Evolutionary conservation across 2,797 vertebrate species (phyloP), one percentile per base, ranked within the genome.

Genomic region (Bucorvus abyssinicus): DNA sequence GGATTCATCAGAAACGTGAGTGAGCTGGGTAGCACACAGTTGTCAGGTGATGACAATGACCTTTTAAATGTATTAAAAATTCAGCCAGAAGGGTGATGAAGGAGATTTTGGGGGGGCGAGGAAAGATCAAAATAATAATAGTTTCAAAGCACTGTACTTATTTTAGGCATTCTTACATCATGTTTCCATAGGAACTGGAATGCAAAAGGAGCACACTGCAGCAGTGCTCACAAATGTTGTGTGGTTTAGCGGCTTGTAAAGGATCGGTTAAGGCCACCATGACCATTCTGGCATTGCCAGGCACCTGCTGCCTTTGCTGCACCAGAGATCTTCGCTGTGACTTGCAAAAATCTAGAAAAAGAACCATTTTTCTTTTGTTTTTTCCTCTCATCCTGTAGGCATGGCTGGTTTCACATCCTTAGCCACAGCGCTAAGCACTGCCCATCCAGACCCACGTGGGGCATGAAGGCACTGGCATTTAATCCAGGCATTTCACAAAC

Each of bases 151-250:
- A 78, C 64, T 91, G 90, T 92, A 91, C 93, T 90, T 95, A 92
- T 95, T 97, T 96, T 96, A 95, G 95, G 70, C 63, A 34, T 83
- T 91, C 84, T 94, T 94, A 87, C 87, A 92, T 94, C 87, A 91
- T 91, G 96, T 97, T 96, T 96, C 95, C 94, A 97, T 96, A 97
- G 96, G 93, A 97, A 97, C 96, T 80, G 47, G 79, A 92, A 93
- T 1, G 53, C 90, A 91, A 85, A 85, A 94, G 50, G 27, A 95
- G n/a, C 64, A 85, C 60, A 63, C 68, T 94, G 94, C 91, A 96
- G 87, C 90, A 89, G 78, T 1, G 10, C 44, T 96, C 93, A 59
- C 49, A 94, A 95, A 85, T 56, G 55, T 71, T 82, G 34, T 49
- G 40, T 89, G 75, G 49, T 68, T 92, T 73, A 75, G 75, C 36